Evolutionary conservation across 2,888 invertebrate genomes (phyloP), one percentile per base, ranked within the genome.

Genomic region (Drosophila anomalipes): DNA sequence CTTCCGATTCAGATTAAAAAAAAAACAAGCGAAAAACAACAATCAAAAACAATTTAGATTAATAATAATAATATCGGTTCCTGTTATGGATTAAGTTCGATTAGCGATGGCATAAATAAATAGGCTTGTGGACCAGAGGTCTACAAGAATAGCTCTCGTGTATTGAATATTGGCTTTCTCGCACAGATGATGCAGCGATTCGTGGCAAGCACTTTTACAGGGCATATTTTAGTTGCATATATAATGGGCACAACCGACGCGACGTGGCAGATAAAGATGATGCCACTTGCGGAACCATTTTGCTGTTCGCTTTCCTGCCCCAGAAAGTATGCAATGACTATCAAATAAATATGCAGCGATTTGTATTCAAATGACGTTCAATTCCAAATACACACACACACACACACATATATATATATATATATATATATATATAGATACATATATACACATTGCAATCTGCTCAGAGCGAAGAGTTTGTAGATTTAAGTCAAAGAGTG

Each of bases 281-380:
- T 60, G 77, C 69, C 74, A 67, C 65, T 78, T 73, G 60, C 44
- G 52, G 32, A 66, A 53, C 54, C 53, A 51, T 47, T 68, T 49
- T 58, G n/a, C 44, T 64, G 56, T 47, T 41, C 66, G 33, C 57
- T 59, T 49, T 26, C 41, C 33, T 35, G 37, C 37, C 44, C 63
- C 64, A n/a, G 77, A 67, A 67, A 77, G 62, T 77, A 58, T 77
- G 73, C 78, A 65, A 77, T 65, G 78, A 59, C 68, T 62, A 73
- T 73, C 65, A 66, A 77, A 69, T 57, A 73, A 77, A 66, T 78
- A 69, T 66, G 63, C 79, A 83, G 65, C 86, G 83, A 83, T 86
- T 82, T 82, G 77, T 77, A 82, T 83, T 72, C 83, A 82, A 82
- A 85, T 83, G 75, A 57, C 82, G 75, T 75, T 54, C 76, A 58